phyloP scores from a whole-genome alignment of 2,888 invertebrate genomes.

The Drosophila planitibia region DNA sequence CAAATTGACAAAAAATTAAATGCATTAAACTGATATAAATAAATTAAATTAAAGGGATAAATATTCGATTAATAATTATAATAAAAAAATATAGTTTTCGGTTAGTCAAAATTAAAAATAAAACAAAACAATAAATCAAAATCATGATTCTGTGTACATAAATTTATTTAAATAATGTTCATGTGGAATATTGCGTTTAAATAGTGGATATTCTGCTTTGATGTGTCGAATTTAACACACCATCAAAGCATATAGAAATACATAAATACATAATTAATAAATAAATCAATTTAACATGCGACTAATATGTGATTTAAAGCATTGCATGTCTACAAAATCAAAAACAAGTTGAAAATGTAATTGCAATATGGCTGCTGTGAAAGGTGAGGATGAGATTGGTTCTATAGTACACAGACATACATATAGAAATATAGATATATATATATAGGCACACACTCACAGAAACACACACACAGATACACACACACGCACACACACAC shows the following conservation, averaged over 20 bases:
- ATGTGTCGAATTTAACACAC: not conserved
- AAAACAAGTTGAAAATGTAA: not conserved
- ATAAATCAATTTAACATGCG: conserved; percentile 21
- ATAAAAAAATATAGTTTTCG: not conserved
- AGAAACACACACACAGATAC: conserved; percentile 7
- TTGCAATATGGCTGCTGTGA: conserved; percentile 14
- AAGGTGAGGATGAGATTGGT: conserved; percentile 14
- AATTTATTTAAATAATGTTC: too few species aligned
- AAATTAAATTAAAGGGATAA: not conserved
- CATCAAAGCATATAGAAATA: not conserved
- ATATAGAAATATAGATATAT: conserved; percentile 7
- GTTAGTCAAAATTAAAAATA: not conserved
- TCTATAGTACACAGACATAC: conserved; percentile 9
- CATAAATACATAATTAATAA: not conserved
- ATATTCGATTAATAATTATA: not conserved
- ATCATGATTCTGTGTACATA: not conserved
- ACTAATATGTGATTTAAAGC: conserved; percentile 2
- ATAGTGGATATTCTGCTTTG: not conserved
- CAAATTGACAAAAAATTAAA: not conserved
- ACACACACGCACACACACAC: conserved; percentile 6
- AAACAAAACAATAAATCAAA: too few species aligned
- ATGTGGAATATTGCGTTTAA: not conserved
- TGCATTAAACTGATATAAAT: not conserved
- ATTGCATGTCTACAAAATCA: not conserved
- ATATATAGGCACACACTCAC: not conserved